Evolutionary conservation across 2,888 invertebrate species (phyloP), one percentile per base, ranked within the genome.

Genomic region (Allolobophora icterica): DNA sequence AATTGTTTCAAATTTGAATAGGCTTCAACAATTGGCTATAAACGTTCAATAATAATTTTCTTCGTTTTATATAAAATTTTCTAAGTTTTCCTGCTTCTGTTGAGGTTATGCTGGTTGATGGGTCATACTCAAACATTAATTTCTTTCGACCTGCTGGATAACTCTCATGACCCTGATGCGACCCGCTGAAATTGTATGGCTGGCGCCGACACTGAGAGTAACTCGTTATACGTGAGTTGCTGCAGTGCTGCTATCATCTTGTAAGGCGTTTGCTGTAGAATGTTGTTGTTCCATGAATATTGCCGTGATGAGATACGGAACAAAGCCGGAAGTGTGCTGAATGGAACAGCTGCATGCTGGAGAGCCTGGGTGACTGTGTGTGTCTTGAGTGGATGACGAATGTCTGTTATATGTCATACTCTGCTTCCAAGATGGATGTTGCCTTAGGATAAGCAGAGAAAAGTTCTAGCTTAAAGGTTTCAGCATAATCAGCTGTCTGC

Each of bases 281-380:
- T 52, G 24, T 52, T 13, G 30, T 71, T 71, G 15, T 71, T 71
- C 71, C n/a, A 0, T n/a, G n/a, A 71, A 71, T 71, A 71, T n/a
- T 71, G 71, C 71, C 11, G n/a, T 71, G 71, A n/a, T n/a, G 71
- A 71, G 71, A 71, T 71, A 71, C 11, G 71, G 71, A n/a, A n/a
- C 71, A 71, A 71, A 71, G 71, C 71, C 52, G 13, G 71, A 71
- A 71, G 71, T 71, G 71, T 71, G 71, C n/a, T 71, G 71, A 71
- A 30, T 71, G 71, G 71, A 21, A 52, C 52, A 52, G 52, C 71
- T 71, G 30, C 13, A 17, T 71, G n/a, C 71, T 71, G 71, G n/a
- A 71, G n/a, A 71, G 71, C 71, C n/a, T 71, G 71, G 71, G 71
- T 71, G n/a, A 71, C 71, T 71, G 71, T 71, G 8, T 30, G 71